Base-by-base conservation (phyloP, 2,888 invertebrate species). In the Dione juno region DNA sequence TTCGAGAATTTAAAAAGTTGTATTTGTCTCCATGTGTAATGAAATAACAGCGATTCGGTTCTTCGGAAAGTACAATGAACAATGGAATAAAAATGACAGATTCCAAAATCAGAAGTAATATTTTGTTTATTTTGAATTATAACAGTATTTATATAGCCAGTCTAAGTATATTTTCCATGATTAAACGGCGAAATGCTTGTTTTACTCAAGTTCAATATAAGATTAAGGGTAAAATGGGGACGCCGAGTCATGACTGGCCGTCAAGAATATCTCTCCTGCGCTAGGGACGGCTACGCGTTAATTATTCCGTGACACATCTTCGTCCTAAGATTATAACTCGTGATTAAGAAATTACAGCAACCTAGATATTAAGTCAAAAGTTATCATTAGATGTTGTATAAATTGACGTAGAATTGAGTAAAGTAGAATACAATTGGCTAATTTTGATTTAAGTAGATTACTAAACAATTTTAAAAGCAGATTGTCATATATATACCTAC, bases 141-240 rank as follows among this genome's bases (percentile, higher is more conserved):
- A 11, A 40, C 7, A 28, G 43, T 7, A 35, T 21, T n/a, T n/a
- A n/a, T n/a, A n/a, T n/a, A n/a, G n/a, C n/a, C n/a, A n/a, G n/a
- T n/a, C n/a, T n/a, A n/a, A n/a, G n/a, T n/a, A n/a, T n/a, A 65
- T 65, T 67, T 67, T 48, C 40, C 65, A 45, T 68, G 50, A 63
- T 66, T 53, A 48, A 63, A 63, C 41, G 43, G 45, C 43, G 67
- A 52, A 73, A 73, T 53, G 61, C 63, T 57, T 67, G 61, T 69
- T 66, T 67, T 53, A 59, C 67, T 71, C 58, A 43, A 69, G 59
- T 71, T 71, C 69, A 66, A 73, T 71, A 67, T 67, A 65, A 73
- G 74, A 73, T 74, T 74, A 73, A 70, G 59, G 67, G 52, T 41
- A 70, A 65, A 71, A 73, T 50, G 48, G 67, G 16, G 72, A 21